phyloP scores from a whole-genome alignment of 2,888 invertebrate genomes.

The Drosophila melanocephala region DNA sequence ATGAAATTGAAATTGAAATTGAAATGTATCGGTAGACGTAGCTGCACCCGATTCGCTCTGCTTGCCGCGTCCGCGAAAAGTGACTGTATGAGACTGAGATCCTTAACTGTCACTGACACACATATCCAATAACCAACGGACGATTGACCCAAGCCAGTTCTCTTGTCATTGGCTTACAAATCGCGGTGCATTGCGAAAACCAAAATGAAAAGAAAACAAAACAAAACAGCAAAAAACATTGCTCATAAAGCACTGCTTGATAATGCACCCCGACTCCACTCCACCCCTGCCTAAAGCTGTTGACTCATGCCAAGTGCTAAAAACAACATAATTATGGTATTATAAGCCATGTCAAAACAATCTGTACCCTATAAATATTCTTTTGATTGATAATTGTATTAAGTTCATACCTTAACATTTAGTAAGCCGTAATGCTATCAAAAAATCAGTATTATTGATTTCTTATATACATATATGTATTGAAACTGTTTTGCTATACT shows the following conservation, averaged over 20 bases:
- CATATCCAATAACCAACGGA: slow-evolving; percentile 65
- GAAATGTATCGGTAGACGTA: slow-evolving; percentile 25
- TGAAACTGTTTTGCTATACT: background rate
- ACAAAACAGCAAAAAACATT: slow-evolving; percentile 36
- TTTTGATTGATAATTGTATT: background rate
- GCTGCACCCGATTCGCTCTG: slow-evolving; percentile 55
- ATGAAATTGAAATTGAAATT: slow-evolving; percentile 41
- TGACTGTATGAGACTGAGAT: slow-evolving; percentile 46
- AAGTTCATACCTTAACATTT: background rate
- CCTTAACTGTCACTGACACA: slow-evolving; percentile 76
- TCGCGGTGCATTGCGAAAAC: slow-evolving; percentile 48
- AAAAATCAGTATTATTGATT: background rate
- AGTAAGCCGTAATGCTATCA: background rate
- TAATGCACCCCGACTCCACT: slow-evolving; percentile 42
- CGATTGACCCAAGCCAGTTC: slow-evolving; percentile 52
- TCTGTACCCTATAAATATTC: slow-evolving; percentile 27
- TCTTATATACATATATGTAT: background rate
- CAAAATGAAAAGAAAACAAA: slow-evolving; percentile 31
- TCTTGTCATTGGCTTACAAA: slow-evolving; percentile 58
- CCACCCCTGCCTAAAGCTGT: slow-evolving; percentile 30
- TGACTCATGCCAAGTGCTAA: slow-evolving; percentile 70
- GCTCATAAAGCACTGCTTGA: slow-evolving; percentile 64
- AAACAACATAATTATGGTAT: slow-evolving; percentile 67
- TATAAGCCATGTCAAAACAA: slow-evolving; percentile 38
- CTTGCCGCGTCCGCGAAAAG: slow-evolving; percentile 57